Evolutionary conservation across 2,113 vertebrate species (phyloP), one percentile per base, ranked within the genome.

Genomic region (Cygnus buccinator): DNA sequence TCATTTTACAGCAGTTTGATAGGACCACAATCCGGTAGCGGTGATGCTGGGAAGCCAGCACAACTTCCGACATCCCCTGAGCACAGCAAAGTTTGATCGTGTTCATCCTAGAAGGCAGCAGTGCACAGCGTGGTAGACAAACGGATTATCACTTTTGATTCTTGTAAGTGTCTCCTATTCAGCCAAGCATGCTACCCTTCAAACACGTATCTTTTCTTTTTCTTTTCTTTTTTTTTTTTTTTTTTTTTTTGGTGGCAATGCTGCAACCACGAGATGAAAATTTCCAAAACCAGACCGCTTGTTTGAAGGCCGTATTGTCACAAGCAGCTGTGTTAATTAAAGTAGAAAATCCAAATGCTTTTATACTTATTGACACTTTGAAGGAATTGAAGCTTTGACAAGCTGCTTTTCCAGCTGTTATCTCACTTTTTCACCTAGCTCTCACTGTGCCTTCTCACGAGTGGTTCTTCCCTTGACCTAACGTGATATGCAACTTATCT

Each of bases 401-500:
- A 91, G 62, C 50, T 61, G 67, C 50, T 93, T 95, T 86, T 79
- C 66, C 59, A 79, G 35, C 43, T 75, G 31, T 67, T 93, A 71
- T 61, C 79, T 93, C 75, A 57, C 55, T 67, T 94, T 84, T 92
- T 74, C 52, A 71, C 66, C 89, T 84, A 65, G 25, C 23, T 75
- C 20, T 82, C 68, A 82, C 29, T 65, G 16, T 62, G n/a, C 72
- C 37, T 87, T 89, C 84, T 84, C 39, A 19, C 37, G 84, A 92
- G 48, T 28, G 15, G 72, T 66, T 44, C 23, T 58, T 52, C 67
- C 76, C 33, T 48, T 83, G 39, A 80, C 58, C 73, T 46, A 12
- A 93, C 73, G 67, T 81, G 41, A 81, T 97, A 96, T 94, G 63
- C 55, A 92, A 61, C n/a, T 96, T 94, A 96, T 89, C 84, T 78